Conservation (phyloP, 2,797 vertebrate species). For the Poeciliopsis infans region DNA sequence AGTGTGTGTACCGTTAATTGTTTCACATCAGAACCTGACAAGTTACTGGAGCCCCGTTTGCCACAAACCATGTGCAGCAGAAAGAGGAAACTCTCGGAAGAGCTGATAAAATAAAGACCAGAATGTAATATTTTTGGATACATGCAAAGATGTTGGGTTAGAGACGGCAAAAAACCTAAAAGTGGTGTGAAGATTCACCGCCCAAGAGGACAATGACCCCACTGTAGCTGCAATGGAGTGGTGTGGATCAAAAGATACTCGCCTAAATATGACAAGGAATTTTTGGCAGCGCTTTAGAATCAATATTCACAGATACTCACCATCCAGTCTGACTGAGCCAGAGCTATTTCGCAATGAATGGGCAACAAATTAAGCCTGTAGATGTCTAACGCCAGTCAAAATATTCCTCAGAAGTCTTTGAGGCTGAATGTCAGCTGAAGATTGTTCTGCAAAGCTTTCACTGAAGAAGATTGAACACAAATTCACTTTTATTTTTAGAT, state of each 20-base stretch:
- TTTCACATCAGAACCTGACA: not conserved
- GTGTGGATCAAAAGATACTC: not conserved
- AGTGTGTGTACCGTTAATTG: not conserved
- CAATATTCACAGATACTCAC: not conserved
- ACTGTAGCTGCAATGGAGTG: not conserved
- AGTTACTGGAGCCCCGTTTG: too few species aligned
- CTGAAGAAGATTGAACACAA: not conserved
- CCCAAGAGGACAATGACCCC: too few species aligned
- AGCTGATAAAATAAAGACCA: too few species aligned
- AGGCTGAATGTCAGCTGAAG: not conserved
- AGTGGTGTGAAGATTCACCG: too few species aligned
- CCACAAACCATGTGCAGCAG: too few species aligned
- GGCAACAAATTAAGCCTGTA: not conserved
- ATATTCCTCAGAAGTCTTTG: not conserved
- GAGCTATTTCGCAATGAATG: not conserved
- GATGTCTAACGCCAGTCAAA: not conserved
- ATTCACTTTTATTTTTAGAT: not conserved
- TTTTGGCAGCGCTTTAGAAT: too few species aligned
- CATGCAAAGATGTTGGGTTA: too few species aligned
- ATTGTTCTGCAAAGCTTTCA: not conserved
- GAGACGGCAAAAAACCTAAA: too few species aligned
- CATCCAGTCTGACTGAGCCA: not conserved
- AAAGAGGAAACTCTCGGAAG: too few species aligned
- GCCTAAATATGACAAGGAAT: not conserved
- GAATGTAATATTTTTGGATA: too few species aligned